Percentiles rank a stretch among this genome's conserved stretches.
Conservation (phyloP, 1,140 invertebrate genomes). For the Phymastichus coffea region DNA sequence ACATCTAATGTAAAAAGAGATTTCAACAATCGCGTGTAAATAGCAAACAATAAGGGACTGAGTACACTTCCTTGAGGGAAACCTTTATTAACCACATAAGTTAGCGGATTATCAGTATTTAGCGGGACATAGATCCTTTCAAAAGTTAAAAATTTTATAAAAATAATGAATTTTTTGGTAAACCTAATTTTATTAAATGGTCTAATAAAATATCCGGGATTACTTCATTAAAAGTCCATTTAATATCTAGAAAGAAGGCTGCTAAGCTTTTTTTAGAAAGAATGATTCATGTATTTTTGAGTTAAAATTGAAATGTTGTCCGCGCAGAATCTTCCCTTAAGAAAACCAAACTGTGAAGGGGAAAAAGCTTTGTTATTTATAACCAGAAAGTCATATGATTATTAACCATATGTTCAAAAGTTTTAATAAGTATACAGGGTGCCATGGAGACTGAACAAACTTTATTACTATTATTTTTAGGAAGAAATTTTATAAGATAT, state of each 20-base stretch:
- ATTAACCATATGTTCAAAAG: neutral
- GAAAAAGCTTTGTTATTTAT: conserved; percentile 18
- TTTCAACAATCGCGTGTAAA: too few species aligned
- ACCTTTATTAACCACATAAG: neutral
- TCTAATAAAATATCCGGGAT: conserved; percentile 10
- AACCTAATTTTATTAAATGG: conserved; percentile 8
- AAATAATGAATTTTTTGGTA: neutral
- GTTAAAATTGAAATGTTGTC: conserved; percentile 19
- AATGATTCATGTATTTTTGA: neutral
- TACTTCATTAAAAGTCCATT: conserved; percentile 21
- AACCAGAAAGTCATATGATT: neutral
- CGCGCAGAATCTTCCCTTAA: conserved; percentile 9
- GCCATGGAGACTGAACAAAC: conserved; percentile 29
- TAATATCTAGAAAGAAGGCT: conserved; percentile 18
- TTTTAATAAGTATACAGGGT: neutral
- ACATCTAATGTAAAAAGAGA: neutral
- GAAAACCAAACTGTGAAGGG: conserved; percentile 18
- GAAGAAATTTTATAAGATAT: conserved; percentile 31
- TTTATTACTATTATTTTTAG: conserved; percentile 29
- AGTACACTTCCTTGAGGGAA: conserved; percentile 21
- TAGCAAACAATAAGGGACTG: conserved; percentile 15
- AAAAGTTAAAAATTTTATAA: conserved; percentile 11
- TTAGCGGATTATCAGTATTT: neutral
- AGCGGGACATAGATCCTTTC: neutral
- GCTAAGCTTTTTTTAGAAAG: neutral